Conservation (phyloP, 2,113 vertebrate species). For the Dasyornis broadbenti region DNA sequence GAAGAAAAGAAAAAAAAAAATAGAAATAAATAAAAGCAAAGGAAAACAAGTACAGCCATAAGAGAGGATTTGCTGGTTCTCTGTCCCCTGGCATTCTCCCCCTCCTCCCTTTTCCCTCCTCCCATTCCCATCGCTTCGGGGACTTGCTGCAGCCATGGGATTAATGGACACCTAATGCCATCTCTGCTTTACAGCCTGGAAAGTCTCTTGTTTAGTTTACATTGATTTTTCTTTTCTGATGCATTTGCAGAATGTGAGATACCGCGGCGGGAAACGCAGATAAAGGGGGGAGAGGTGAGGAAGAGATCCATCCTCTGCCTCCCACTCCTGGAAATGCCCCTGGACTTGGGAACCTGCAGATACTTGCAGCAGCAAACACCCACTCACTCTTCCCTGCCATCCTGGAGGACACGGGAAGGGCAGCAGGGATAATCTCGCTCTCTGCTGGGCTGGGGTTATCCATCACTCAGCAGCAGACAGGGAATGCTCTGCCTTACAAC, state of each 20-base stretch:
- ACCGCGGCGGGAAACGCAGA: constrained; percentile 23
- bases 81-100: background rate
- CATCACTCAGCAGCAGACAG: background rate
- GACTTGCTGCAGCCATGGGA: constrained; percentile 18
- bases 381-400: background rate
- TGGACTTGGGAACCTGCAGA: background rate
- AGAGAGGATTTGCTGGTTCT: background rate
- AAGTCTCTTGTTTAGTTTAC: constrained; percentile 65
- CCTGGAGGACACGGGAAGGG: constrained; percentile 28
- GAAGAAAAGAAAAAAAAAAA: background rate
- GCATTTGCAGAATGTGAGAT: constrained; percentile 70
- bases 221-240: constrained; percentile 73
- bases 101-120: background rate
- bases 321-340: background rate
- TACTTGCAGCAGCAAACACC: background rate
- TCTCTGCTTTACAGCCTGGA: constrained; percentile 53
- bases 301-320: background rate
- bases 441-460: background rate
- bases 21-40: background rate
- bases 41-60: background rate
- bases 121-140: background rate
- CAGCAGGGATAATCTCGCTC: background rate
- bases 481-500: background rate
- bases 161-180: constrained; percentile 50
- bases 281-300: constrained; percentile 2